Conservation (phyloP, 2,797 vertebrate species). For the Chrosomus eos region DNA sequence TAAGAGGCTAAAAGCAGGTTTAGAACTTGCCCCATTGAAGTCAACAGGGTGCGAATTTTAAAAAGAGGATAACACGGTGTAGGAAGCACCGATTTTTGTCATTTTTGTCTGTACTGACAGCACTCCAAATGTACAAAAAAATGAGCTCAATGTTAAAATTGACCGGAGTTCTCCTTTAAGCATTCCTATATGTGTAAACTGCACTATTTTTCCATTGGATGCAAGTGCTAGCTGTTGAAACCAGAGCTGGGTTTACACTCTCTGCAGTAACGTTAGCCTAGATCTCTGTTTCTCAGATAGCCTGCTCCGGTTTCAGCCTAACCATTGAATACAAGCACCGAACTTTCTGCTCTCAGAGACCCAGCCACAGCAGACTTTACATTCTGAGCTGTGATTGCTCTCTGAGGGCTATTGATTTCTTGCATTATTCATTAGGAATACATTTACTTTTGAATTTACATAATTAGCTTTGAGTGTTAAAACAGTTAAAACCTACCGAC, state of each 20-base stretch:
- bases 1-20: no score
- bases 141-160: no score
- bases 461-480: slow-evolving; percentile 41
- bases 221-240: slow-evolving; percentile 62
- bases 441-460: slow-evolving; percentile 36
- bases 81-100: no score
- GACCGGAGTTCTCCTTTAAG: no score
- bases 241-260: slow-evolving; percentile 56
- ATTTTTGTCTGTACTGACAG: no score
- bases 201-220: not conserved
- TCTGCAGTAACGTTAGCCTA: slow-evolving; percentile 46
- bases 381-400: slow-evolving; percentile 69
- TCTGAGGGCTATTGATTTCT: slow-evolving; percentile 42
- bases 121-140: no score
- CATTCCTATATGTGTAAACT: not conserved
- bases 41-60: no score
- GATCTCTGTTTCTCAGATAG: slow-evolving; percentile 61
- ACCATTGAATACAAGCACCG: slow-evolving; percentile 34
- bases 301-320: slow-evolving; percentile 65
- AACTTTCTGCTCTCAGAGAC: slow-evolving; percentile 57
- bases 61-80: no score
- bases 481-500: slow-evolving; percentile 13
- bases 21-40: no score
- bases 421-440: slow-evolving; percentile 39
- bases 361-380: slow-evolving; percentile 57